Conservation (phyloP, 2,113 vertebrate genomes). For the Larimichthys crocea region DNA sequence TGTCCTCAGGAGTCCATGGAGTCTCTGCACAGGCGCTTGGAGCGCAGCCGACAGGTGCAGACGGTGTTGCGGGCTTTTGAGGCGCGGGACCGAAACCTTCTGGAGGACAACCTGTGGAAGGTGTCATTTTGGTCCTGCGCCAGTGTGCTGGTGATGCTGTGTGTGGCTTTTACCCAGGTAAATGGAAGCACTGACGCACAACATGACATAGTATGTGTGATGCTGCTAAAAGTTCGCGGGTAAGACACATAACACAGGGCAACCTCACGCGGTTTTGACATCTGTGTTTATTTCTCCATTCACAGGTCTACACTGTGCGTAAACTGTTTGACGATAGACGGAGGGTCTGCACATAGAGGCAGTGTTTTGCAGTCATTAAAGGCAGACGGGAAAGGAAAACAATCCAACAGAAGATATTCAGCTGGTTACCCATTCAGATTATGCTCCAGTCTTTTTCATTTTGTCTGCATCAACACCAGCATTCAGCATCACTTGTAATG, state of each 20-base stretch:
- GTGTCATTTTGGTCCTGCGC: conserved; percentile 92
- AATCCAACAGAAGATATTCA: neutral
- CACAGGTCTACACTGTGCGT: conserved; percentile 88
- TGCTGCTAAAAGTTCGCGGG: neutral
- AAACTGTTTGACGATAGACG: conserved; percentile 90
- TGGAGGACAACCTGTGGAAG: conserved; percentile 89
- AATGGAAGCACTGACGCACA: neutral
- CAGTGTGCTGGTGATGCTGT: conserved; percentile 86
- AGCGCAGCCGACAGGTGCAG: conserved; percentile 91
- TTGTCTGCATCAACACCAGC: neutral
- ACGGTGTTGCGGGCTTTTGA: conserved; percentile 88
- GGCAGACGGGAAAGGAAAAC: conserved; percentile 4
- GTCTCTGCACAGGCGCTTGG: conserved; percentile 85
- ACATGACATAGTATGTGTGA: no score
- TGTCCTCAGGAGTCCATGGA: conserved; percentile 88
- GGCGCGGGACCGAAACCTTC: conserved; percentile 90
- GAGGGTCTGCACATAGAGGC: conserved; percentile 83
- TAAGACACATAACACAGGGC: neutral
- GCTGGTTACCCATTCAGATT: conserved; percentile 12
- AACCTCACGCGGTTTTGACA: neutral
- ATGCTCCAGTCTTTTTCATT: neutral
- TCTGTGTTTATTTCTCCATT: neutral
- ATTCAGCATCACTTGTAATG: neutral
- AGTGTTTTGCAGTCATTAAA: neutral
- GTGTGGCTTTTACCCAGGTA: conserved; percentile 87